Conservation (phyloP, 2,797 vertebrate genomes). For the Serranus cabrilla region DNA sequence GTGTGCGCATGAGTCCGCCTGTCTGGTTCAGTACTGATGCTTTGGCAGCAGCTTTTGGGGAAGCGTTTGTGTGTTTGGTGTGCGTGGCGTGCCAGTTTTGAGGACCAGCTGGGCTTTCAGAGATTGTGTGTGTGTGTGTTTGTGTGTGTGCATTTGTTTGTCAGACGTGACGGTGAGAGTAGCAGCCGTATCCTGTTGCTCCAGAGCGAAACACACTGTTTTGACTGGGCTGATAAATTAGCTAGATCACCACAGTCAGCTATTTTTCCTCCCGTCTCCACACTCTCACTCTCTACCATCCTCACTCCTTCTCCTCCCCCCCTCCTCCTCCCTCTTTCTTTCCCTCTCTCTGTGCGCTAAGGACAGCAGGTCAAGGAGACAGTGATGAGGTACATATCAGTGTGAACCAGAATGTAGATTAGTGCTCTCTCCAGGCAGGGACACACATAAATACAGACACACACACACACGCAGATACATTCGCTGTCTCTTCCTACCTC, state of each 20-base stretch:
- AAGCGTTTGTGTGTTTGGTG: constrained; percentile 30
- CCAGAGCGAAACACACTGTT: constrained; percentile 68
- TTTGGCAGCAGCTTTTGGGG: constrained; percentile 76
- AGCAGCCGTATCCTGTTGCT: constrained; percentile 75
- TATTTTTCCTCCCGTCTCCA: constrained; percentile 58
- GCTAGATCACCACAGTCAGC: constrained; percentile 71
- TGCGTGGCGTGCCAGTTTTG: constrained; percentile 55
- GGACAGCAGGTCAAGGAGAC: constrained; percentile 85
- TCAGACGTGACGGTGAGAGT: constrained; percentile 64
- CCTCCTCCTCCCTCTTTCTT: background rate
- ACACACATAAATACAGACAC: constrained; percentile 63
- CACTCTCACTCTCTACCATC: constrained; percentile 37
- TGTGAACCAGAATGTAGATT: constrained; percentile 85
- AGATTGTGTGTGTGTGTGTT: constrained; percentile 35
- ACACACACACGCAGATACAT: constrained; percentile 47
- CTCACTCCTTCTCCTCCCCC: constrained; percentile 21
- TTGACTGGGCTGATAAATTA: constrained; percentile 73
- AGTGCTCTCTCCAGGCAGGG: constrained; percentile 73
- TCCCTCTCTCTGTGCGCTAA: constrained; percentile 57
- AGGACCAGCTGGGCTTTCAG: constrained; percentile 73
- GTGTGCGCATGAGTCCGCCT: constrained; percentile 35
- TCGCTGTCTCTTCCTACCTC: constrained; percentile 53
- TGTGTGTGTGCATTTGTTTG: constrained; percentile 52
- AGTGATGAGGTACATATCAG: constrained; percentile 81
- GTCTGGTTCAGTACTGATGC: constrained; percentile 77